These are phyloP conservation scores for Yponomeuta evonymella DNA, from an alignment of 2,888 invertebrate genomes.

Conservation along the genomic window DNA sequence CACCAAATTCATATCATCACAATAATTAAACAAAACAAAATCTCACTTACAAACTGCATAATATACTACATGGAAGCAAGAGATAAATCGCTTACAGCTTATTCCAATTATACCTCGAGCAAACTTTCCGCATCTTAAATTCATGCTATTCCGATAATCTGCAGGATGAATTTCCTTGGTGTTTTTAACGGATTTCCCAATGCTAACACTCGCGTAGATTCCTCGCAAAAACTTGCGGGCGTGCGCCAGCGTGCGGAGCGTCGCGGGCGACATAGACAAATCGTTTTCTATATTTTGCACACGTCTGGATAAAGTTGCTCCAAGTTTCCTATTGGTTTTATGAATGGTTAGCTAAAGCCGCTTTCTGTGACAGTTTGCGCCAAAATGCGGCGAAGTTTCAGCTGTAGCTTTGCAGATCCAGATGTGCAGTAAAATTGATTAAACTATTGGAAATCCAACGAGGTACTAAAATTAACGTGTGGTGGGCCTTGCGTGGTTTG, in stretches of 20 bases:
- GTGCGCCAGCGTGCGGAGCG: constrained; percentile 1
- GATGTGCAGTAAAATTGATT: neutral
- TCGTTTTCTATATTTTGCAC: constrained; percentile 26
- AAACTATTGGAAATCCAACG: neutral
- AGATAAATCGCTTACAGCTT: neutral
- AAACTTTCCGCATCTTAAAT: neutral
- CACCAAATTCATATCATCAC: too few relatives aligned
- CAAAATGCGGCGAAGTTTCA: neutral
- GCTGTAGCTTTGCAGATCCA: neutral
- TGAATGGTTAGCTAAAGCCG: constrained; percentile 2
- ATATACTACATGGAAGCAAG: neutral
- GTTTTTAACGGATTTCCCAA: constrained; percentile 10
- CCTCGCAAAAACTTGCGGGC: constrained; percentile 25
- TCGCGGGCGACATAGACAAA: constrained; percentile 26
- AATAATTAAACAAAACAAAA: too few relatives aligned
- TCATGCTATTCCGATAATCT: neutral
- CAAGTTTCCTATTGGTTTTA: constrained; percentile 10
- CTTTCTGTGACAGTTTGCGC: neutral
- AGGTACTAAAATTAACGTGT: neutral
- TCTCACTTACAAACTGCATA: too few relatives aligned
- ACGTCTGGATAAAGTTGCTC: constrained; percentile 22
- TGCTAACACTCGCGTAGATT: constrained; percentile 19
- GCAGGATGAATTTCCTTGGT: neutral
- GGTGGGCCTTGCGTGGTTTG: neutral
- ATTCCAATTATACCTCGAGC: neutral